Evolutionary conservation across 2,797 vertebrate genomes (phyloP), one percentile per base, ranked within the genome.

Genomic region (Anguilla marmorata): DNA sequence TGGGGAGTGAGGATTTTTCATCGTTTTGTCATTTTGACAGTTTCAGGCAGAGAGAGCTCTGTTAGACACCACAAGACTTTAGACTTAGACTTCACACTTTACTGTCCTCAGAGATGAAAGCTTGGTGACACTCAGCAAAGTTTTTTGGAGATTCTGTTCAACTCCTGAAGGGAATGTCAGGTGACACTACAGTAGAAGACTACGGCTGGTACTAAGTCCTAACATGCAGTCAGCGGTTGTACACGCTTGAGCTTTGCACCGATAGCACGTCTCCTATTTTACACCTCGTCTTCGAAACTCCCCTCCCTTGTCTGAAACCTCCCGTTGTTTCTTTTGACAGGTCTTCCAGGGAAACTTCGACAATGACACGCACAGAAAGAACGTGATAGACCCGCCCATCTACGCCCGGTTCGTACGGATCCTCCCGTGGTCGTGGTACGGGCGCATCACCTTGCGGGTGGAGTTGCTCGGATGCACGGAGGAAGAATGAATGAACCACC

Each of bases 301-400:
- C 37, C 27, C 27, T 2, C 14, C 30, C 74, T 45, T 5, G 5
- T 37, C 74, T 45, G 16, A 41, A 41, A 41, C 45, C 21, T 50
- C 8, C 45, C 87, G 11, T 87, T 12, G 85, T 48, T 76, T 2
- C 90, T 76, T 45, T 87, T 90, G 21, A 0, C 92, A 99, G 98
- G 98, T 99, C 80, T 99, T 99, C 96, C 98, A 99, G 93, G 98
- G 98, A 79, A 99, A 99, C 93, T 99, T 99, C 87, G 98, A 99
- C 96, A 99, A 99, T 0, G 98, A 99, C 93, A 99, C 98, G 0
- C 98, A 99, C 96, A 97, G 98, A 93, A 99, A 99, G 96, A 99
- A 99, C 0, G 97, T 98, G 94, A 97, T 99, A 12, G 98, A 99
- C 84, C 98, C 98, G 0, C 98, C 98, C 0, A 97, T 99, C 95